Base-by-base conservation (phyloP, 2,888 invertebrate genomes). In the Limnephilus rhombicus region DNA sequence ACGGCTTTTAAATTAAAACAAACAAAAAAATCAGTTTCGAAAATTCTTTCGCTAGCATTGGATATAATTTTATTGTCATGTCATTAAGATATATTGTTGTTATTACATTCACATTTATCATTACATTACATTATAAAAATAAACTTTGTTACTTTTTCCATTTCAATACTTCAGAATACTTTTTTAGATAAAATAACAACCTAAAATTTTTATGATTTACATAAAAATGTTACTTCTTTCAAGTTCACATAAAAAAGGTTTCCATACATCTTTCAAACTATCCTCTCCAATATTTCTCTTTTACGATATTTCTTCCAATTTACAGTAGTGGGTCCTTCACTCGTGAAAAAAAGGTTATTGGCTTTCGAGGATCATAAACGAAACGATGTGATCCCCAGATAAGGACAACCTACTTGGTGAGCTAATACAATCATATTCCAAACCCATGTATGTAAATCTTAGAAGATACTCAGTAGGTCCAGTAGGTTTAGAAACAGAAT, bases 251-350 rank as follows among this genome's bases (percentile, higher is more conserved):
- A 68, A 68, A 68, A 68, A 68, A 24, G 68, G 68, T 24, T 68
- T 68, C 24, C n/a, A 24, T 68, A 68, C n/a, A 68, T 68, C 68
- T 68, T 68, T 68, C 68, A 68, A 68, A 68, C 68, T 24, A 24
- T 68, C 68, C 68, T 68, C 68, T 68, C 68, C 68, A 24, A 68
- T 68, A 68, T 68, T 68, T 68, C 68, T 68, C 68, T 68, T 68
- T 68, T 68, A 68, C 68, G 68, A 68, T 68, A 68, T 68, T 68
- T 68, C 68, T 68, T 68, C 68, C 68, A 68, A 68, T 68, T 68
- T 68, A 68, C n/a, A 68, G 24, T 24, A 68, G 68, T 24, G 24
- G 24, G 68, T 68, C 68, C 68, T 68, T 68, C 24, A 68, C 68
- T 68, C 68, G 68, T 68, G 68, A 68, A 68, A 68, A 53, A 68